Evolutionary conservation across 2,797 vertebrate species (phyloP), one percentile per base, ranked within the genome.

Genomic region (Numenius phaeopus): DNA sequence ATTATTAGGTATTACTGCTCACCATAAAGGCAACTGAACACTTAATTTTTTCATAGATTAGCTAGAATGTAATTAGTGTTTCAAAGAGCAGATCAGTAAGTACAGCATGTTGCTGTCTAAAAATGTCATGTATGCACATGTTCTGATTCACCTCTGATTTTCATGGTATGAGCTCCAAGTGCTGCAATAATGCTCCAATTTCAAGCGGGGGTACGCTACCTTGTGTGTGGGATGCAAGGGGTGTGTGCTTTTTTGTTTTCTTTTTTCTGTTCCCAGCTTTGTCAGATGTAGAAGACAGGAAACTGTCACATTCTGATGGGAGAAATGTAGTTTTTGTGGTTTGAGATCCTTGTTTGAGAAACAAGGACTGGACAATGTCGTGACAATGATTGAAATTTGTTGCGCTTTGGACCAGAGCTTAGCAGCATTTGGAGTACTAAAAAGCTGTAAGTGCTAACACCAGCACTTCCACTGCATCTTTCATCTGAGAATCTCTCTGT

Each of bases 381-480:
- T 83, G 90, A 65, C 61, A 86, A 55, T 67, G 72, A 90, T 91
- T 84, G 92, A 83, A 81, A 96, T 96, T 95, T 91, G 82, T 79
- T 95, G 10, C 0, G 2, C 69, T 89, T 75, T 61, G n/a, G 52
- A 83, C 55, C 27, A 83, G 46, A 47, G 59, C 47, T 91, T 77
- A 71, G 84, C 32, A 92, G 49, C 0, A 3, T 83, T 85, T 44
- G 39, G 72, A 91, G 94, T 94, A 87, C 69, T 89, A 58, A 94
- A 88, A 84, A 70, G 81, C 86, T 87, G 11, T 78, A 80, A 93
- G 65, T 94, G 93, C 90, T 75, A 93, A 87, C 75, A 83, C 55
- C 59, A 90, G 86, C 52, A 65, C 52, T 94, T 95, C n/a, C 16
- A 71, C 34, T 57, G 49, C 39, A 21, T 87, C 78, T 91, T 87